Evolutionary conservation across 1,140 invertebrate species (phyloP), one percentile per base, ranked within the genome.

Genomic region (Parapsyche elsis): DNA sequence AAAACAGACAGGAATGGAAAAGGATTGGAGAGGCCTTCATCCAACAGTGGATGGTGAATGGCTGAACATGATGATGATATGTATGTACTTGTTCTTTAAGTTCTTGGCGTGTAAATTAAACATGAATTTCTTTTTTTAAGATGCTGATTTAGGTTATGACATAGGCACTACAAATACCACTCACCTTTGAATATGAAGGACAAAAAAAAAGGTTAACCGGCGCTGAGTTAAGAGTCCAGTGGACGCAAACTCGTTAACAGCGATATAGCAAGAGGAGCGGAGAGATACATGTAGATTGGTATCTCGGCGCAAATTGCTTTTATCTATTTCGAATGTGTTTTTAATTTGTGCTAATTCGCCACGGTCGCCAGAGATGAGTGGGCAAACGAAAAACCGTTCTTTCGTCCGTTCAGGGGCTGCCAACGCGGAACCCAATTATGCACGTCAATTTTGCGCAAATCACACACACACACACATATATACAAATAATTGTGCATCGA

Each of bases 241-340:
- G 23, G 64, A 24, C 26, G 64, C 64, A 24, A 67, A 67, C 64
- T 67, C 64, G 64, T 67, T 67, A 67, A 67, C 64, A 61, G 57
- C 1, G 49, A 12, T 45, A 38, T 26, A 12, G 16, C 44, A 44
- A 46, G 45, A 49, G 71, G n/a, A 38, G n/a, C 24, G 1, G 7
- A 61, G 12, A 10, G 64, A 21, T 21, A 23, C 21, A 71, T 19
- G 67, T 14, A 76, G 76, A 77, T 77, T 21, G 1, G 59, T 77
- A 77, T 77, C 76, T 77, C 21, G 53, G 38, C 59, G 59, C 59
- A 67, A 77, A 77, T 77, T 67, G 76, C 71, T 67, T 64, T 77
- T 77, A 77, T 77, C 76, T 77, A 77, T 77, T 77, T 61, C 76
- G 61, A 77, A 77, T 77, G 76, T 64, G 76, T 77, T 77, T 77